phyloP scores from a whole-genome alignment of 30 jellyfish, hydroid and myxozoan genomes.

The Pelagia noctiluca region DNA sequence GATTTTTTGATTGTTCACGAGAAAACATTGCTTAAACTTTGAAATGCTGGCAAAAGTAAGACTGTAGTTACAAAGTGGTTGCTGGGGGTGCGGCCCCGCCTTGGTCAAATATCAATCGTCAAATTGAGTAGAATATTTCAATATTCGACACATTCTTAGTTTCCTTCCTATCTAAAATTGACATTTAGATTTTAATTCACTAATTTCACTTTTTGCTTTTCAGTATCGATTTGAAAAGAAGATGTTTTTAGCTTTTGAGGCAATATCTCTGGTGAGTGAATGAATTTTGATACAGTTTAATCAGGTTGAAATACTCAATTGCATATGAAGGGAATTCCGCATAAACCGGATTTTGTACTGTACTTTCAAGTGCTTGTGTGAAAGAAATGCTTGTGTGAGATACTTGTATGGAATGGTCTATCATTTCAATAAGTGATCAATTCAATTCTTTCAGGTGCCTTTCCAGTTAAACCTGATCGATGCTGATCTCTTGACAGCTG shows the following conservation, averaged over 20 bases:
- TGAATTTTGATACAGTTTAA: not conserved
- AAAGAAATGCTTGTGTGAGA: not conserved
- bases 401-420: not conserved
- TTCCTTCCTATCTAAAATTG: not conserved
- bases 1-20: not conserved
- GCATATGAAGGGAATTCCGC: too few relatives aligned
- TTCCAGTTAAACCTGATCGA: conserved; percentile 58
- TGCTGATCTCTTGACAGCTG: conserved; percentile 55
- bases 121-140: not conserved
- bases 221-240: conserved; percentile 51
- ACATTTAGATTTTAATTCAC: not conserved
- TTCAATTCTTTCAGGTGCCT: conserved; percentile 76
- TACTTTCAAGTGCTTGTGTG: not conserved
- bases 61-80: not conserved
- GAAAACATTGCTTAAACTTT: too few relatives aligned
- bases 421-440: too few relatives aligned
- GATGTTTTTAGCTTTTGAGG: conserved; percentile 60
- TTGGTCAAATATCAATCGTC: not conserved
- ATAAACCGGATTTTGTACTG: not conserved
- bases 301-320: too few relatives aligned
- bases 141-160: not conserved
- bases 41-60: not conserved
- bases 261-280: conserved; percentile 61
- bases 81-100: too few relatives aligned
- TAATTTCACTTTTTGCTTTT: not conserved